Evolutionary conservation across 2,888 invertebrate species (phyloP), one percentile per base, ranked within the genome.

Genomic region (Meiosimyza platycephala): DNA sequence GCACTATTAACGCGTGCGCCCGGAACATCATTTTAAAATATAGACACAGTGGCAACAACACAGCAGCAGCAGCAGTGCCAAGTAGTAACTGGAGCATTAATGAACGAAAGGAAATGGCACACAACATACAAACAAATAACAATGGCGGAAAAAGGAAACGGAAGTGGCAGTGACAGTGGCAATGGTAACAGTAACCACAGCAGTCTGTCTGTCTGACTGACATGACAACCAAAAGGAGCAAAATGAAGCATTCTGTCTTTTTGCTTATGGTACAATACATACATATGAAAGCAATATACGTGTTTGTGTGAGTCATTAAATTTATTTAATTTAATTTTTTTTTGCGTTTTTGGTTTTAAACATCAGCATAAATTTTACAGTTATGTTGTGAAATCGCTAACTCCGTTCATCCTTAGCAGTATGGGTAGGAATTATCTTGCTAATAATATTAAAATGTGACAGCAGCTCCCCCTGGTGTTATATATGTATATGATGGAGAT

Each of bases 1-100:
- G 73, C 77, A 77, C 76, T 74, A 79, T 77, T 77, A 76, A 78
- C 76, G 77, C 75, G 75, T 74, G 76, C 74, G 57, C 66, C 50
- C 55, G 52, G 40, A 47, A 48, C 18, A 68, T 33, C 12, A 22
- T 55, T 67, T 55, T 40, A 55, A 67, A 40, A 47, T 40, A 55
- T 33, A 66, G 71, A 60, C 62, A 54, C 73, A 70, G 59, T 18
- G 40, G 62, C 54, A 67, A 11, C 40, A 9, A 48, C 18, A n/a
- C 48, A 54, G 28, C 52, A 48, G 59, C 50, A 64, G 57, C 57
- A 67, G 55, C 28, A 52, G 13, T 6, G 52, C 55, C 55, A 57
- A 65, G 65, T 7, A 65, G 22, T 40, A 40, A 40, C 40, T 40
- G 40, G 40, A 40, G 40, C 40, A 40, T 40, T 40, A 40, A 40